Evolutionary conservation across 2,113 vertebrate genomes (phyloP).

Genomic region (Barnardius zonarius): DNA sequence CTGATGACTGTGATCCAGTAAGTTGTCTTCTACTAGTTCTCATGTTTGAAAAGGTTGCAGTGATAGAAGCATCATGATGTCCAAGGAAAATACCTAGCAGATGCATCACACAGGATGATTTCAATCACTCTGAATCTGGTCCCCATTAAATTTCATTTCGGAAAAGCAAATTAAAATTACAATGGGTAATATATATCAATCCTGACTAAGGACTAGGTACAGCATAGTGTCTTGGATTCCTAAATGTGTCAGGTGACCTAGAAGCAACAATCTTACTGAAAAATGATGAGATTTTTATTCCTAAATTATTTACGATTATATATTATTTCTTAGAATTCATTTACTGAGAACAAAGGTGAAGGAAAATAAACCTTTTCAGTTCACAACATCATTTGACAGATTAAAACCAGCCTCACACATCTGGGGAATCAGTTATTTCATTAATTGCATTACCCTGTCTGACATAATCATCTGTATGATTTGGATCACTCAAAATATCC

Average conservation of each 20-base stretch:
- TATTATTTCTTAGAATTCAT: background rate
- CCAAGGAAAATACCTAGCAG: background rate
- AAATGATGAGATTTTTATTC: background rate
- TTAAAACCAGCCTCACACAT: background rate
- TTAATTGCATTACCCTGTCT: background rate
- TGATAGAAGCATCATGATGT: background rate
- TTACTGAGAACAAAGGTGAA: background rate
- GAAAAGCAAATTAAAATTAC: background rate
- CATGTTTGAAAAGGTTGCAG: background rate
- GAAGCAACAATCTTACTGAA: background rate
- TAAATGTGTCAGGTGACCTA: background rate
- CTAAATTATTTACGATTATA: background rate
- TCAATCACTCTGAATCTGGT: background rate
- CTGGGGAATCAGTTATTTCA: background rate
- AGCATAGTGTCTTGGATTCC: background rate
- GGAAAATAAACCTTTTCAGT: background rate
- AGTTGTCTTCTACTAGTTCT: constrained; percentile 11
- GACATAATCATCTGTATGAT: background rate
- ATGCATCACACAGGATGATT: background rate
- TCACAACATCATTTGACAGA: background rate
- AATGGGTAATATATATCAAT: background rate
- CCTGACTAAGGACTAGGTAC: background rate
- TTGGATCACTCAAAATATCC: background rate
- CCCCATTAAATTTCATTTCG: background rate
- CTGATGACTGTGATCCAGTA: constrained; percentile 53